Base-by-base conservation (phyloP, 2,113 vertebrate species). In the Alces alces region DNA sequence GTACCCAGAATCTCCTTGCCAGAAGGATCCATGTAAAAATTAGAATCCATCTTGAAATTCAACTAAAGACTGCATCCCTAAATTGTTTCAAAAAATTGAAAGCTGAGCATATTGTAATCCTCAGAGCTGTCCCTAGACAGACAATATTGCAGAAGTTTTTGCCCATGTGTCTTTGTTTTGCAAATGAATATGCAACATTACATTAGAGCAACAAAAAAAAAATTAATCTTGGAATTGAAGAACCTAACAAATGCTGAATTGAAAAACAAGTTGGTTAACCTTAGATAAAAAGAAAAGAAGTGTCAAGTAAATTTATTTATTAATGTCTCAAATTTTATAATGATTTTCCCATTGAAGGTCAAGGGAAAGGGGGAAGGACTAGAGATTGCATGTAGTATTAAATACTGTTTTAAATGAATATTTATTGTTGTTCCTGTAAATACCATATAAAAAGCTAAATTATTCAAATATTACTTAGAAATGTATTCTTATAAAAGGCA, bases 111-210 rank as follows among this genome's bases (percentile, higher is more conserved):
- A 98, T 98, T 98, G 98, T 98, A 98, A 98, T 98, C 66, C 95
- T 98, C 98, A 98, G 97, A 97, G 98, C 97, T 98, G 97, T 98
- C 98, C 98, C 89, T 95, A 98, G 98, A 98, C 97, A 98, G 97
- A 98, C 98, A 98, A 98, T 98, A 98, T 98, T 98, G 98, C 98
- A 97, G 87, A 95, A 98, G 97, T 97, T 98, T 98, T 97, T 98
- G 98, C 98, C 98, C 98, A 98, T 98, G 98, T 98, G 97, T 98
- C 97, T 98, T 98, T 98, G 98, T 98, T 98, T 98, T 98, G 86
- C 96, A 98, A 96, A 98, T 98, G 98, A 98, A 98, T 98, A 98
- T 98, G 98, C 98, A 98, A 97, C 96, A 97, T 98, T 98, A 97
- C 97, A 98, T 97, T 98, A 97, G 97, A 97, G 97, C 95, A 98